phyloP scores from a whole-genome alignment of 2,797 vertebrate species.

The Labroides dimidiatus region DNA sequence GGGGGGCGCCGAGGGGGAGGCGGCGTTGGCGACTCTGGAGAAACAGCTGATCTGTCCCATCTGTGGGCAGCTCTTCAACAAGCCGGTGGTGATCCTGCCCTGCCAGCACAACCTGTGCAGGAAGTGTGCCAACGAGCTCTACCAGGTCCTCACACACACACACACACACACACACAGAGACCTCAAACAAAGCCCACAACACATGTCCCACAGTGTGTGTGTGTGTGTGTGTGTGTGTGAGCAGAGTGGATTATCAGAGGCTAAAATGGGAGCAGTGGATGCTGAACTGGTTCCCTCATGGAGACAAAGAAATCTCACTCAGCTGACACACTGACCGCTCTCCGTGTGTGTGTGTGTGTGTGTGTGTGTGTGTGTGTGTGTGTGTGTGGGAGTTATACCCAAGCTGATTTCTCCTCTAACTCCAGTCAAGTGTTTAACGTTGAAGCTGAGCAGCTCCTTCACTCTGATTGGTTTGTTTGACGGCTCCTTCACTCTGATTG shows the following conservation, averaged over 20 bases:
- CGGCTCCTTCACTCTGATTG: too few species aligned
- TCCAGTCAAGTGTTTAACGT: too few species aligned
- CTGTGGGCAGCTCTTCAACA: slow-evolving; percentile 95
- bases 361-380: not conserved
- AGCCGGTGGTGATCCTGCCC: slow-evolving; percentile 96
- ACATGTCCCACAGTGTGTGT: not conserved
- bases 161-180: not conserved
- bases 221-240: slow-evolving; percentile 9
- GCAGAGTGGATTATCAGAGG: slow-evolving; percentile 61
- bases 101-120: slow-evolving; percentile 95
- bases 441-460: too few species aligned
- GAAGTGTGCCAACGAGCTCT: slow-evolving; percentile 86
- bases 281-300: slow-evolving; percentile 39
- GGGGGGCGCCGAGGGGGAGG: slow-evolving; percentile 43
- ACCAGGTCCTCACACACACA: slow-evolving; percentile 70
- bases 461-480: too few species aligned
- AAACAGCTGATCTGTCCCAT: slow-evolving; percentile 89
- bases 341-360: slow-evolving; percentile 7
- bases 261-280: slow-evolving; percentile 61
- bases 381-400: too few species aligned
- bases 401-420: too few species aligned
- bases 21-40: slow-evolving; percentile 75
- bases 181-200: not conserved
- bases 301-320: slow-evolving; percentile 18
- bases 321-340: slow-evolving; percentile 38